Percentiles rank a stretch among this genome's conserved stretches.
Evolutionary conservation across 2,888 invertebrate species (phyloP).

Genomic region (Teinopalpus imperialis): DNA sequence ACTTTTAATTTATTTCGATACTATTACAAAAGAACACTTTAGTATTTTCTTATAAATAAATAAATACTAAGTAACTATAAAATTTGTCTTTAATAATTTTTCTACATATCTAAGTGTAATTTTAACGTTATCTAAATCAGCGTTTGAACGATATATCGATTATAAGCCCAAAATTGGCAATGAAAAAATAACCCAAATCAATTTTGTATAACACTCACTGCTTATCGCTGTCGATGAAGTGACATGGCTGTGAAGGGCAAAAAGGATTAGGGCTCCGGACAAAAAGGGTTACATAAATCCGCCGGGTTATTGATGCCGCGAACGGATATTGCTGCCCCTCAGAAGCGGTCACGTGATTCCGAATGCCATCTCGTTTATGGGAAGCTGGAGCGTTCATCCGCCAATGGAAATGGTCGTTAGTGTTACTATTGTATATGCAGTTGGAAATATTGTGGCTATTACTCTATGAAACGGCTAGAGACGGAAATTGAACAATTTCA

Average conservation of each 20-base stretch:
- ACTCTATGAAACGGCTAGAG: background rate
- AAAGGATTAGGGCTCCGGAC: constrained; percentile 23
- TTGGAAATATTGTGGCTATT: constrained; percentile 6
- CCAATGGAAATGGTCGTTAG: constrained; percentile 9
- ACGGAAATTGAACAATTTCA: constrained; percentile 1
- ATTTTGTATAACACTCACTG: background rate
- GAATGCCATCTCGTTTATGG: constrained; percentile 18
- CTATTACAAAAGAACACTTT: background rate
- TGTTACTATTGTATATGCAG: constrained; percentile 9
- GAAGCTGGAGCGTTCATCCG: constrained; percentile 9
- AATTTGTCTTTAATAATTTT: too few relatives aligned
- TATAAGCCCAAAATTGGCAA: background rate
- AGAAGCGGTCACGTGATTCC: constrained; percentile 16
- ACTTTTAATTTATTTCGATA: background rate
- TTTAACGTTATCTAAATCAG: too few relatives aligned
- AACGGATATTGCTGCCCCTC: constrained; percentile 23
- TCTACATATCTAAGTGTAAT: too few relatives aligned
- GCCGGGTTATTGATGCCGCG: constrained; percentile 16
- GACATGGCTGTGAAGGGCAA: constrained; percentile 14
- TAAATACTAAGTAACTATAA: too few relatives aligned
- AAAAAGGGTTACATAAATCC: constrained; percentile 33
- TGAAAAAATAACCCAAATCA: constrained; percentile 1
- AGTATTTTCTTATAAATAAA: too few relatives aligned
- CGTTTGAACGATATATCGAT: background rate
- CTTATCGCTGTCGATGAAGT: constrained; percentile 17